phyloP scores from a whole-genome alignment of 2,113 vertebrate genomes.

The Malurus melanocephalus region DNA sequence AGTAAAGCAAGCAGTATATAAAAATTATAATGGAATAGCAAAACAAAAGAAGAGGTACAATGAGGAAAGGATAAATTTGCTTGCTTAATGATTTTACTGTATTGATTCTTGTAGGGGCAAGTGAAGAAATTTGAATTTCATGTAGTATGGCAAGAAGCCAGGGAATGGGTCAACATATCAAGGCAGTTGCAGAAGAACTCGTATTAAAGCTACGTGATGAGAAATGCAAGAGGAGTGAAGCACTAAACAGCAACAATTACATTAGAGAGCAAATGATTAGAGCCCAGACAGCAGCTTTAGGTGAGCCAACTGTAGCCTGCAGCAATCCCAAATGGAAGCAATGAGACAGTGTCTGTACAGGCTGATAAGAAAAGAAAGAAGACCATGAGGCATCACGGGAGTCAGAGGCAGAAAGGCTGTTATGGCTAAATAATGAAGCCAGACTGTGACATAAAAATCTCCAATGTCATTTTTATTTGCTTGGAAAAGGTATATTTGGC shows the following conservation, averaged over 20 bases:
- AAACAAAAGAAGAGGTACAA: background rate
- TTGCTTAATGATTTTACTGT: background rate
- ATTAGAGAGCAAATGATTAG: background rate
- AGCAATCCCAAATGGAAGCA: background rate
- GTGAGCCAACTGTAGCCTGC: background rate
- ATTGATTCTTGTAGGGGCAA: background rate
- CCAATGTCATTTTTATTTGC: background rate
- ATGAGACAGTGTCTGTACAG: background rate
- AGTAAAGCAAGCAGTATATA: background rate
- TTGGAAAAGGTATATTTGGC: background rate
- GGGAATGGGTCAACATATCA: background rate
- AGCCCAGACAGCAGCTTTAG: background rate
- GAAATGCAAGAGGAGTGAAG: background rate
- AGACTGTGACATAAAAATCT: background rate
- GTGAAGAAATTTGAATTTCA: background rate
- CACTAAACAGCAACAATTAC: background rate
- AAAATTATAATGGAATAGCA: background rate
- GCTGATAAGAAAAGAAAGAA: background rate
- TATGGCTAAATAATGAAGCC: background rate
- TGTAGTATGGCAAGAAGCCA: background rate
- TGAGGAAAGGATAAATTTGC: background rate
- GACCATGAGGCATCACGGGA: background rate
- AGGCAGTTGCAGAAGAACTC: background rate
- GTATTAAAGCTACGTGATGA: background rate
- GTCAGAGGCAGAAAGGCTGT: background rate